Evolutionary conservation across 2,888 invertebrate genomes (phyloP), one percentile per base, ranked within the genome.

Genomic region (Fabriciana adippe): DNA sequence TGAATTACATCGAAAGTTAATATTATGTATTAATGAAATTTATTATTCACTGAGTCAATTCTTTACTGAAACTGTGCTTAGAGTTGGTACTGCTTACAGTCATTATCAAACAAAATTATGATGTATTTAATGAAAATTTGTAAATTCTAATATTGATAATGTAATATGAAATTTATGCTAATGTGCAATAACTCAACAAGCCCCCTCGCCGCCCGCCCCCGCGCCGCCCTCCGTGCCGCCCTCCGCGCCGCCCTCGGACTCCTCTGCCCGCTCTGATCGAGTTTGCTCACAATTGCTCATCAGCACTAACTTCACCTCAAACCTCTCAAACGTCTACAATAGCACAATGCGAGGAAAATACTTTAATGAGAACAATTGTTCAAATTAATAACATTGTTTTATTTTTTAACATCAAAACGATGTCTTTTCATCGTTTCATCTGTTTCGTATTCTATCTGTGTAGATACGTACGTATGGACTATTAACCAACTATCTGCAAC

Each of bases 261-360:
- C 21, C 14, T 26, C 26, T 0, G 0, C 48, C n/a, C n/a, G 5
- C 48, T 31, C 48, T 59, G 48, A 59, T 59, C 48, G 59, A 59
- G 59, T 59, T 48, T 48, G 48, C 59, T 59, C 31, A 59, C 59
- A 59, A 59, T 59, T 59, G 59, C 59, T 48, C 59, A 59, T 59
- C 48, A 48, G 48, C 14, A 26, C 48, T 21, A 48, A 48, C 48
- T 59, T 31, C 59, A 26, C 47, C 48, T 48, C 59, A 15, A 48
- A 26, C 26, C 18, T 3, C 15, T 8, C 26, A 21, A 11, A 31
- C 35, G 35, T n/a, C 57, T 5, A 26, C 26, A n/a, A 14, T 11
- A n/a, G 21, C 6, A 59, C 48, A 59, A 26, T 48, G 47, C 5
- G 13, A 48, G 26, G 48, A n/a, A 6, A 47, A 59, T 48, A 31